Evolutionary conservation across 2,888 invertebrate species (phyloP).

Genomic region (Aphrophora alni): DNA sequence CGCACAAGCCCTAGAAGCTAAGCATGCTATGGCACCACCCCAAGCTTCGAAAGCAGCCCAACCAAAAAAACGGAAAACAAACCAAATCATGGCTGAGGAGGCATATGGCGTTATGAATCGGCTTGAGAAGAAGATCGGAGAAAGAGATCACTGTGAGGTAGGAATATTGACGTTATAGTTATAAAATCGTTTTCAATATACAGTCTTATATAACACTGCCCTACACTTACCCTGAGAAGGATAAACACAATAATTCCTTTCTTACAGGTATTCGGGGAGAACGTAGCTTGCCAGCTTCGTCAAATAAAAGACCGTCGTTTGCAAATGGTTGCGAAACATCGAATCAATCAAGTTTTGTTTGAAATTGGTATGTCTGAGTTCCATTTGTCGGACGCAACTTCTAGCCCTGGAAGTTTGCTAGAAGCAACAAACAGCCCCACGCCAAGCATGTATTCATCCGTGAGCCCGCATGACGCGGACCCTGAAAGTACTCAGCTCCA

Average conservation of each 20-base stretch:
- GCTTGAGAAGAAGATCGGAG: constrained; percentile 8
- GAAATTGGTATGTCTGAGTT: constrained; percentile 28
- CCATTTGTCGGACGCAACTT: constrained; percentile 18
- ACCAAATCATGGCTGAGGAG: constrained; percentile 10
- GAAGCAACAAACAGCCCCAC: constrained; percentile 23
- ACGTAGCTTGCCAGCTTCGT: constrained; percentile 24
- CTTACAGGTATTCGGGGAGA: constrained; percentile 23
- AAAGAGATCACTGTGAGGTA: constrained; percentile 11
- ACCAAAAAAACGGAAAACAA: background rate
- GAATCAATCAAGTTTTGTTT: constrained; percentile 14
- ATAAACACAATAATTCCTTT: constrained; percentile 24
- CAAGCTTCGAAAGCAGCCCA: constrained; percentile 7
- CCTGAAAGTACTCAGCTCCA: constrained; percentile 19
- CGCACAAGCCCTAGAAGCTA: constrained; percentile 9
- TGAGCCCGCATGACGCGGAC: background rate
- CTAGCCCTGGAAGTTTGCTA: constrained; percentile 19
- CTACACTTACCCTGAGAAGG: constrained; percentile 20
- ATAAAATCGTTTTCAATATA: constrained; percentile 11
- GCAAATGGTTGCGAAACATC: constrained; percentile 28
- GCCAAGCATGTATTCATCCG: constrained; percentile 21
- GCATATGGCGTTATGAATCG: constrained; percentile 11
- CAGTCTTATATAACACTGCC: background rate
- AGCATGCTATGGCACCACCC: constrained; percentile 11
- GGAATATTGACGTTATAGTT: constrained; percentile 13
- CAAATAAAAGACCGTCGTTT: constrained; percentile 25